Percentiles rank a stretch among this genome's conserved stretches.
Evolutionary conservation across 2,888 invertebrate species (phyloP).

Genomic region (Philonicus albiceps): DNA sequence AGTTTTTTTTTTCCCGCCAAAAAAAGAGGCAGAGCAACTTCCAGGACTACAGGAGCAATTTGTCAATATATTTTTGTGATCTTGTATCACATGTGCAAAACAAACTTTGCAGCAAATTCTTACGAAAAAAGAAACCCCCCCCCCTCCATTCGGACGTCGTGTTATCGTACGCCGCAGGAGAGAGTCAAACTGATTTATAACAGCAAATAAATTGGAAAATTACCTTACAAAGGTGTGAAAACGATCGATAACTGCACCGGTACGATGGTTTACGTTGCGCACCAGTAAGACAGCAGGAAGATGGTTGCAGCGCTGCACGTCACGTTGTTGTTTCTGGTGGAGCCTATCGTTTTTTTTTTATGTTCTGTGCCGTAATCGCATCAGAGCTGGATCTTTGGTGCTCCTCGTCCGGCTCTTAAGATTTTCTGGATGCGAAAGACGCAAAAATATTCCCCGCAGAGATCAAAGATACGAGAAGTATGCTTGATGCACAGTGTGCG

Average conservation of each 20-base stretch:
- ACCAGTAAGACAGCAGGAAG: neutral
- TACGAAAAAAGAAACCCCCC: neutral
- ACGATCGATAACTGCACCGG: neutral
- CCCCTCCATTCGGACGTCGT: neutral
- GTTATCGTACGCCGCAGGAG: neutral
- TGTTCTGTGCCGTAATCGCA: neutral
- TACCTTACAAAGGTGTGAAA: constrained; percentile 41
- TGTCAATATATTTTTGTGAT: constrained; percentile 11
- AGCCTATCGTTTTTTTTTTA: neutral
- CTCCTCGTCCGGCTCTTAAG: neutral
- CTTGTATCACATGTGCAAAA: constrained; percentile 1
- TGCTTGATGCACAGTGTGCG: neutral
- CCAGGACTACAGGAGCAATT: neutral
- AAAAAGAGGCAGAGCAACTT: neutral
- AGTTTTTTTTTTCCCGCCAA: neutral
- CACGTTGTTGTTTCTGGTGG: neutral
- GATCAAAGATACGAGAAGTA: constrained; percentile 18
- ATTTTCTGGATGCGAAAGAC: neutral
- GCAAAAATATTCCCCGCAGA: constrained; percentile 25
- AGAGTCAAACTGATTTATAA: constrained; percentile 34
- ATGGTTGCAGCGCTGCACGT: neutral
- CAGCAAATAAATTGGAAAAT: constrained; percentile 39
- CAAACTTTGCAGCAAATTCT: constrained; percentile 15
- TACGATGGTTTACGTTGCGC: neutral
- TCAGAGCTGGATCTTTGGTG: neutral